Base-by-base conservation (phyloP, 1,140 invertebrate species). In the Papilio polytes region DNA sequence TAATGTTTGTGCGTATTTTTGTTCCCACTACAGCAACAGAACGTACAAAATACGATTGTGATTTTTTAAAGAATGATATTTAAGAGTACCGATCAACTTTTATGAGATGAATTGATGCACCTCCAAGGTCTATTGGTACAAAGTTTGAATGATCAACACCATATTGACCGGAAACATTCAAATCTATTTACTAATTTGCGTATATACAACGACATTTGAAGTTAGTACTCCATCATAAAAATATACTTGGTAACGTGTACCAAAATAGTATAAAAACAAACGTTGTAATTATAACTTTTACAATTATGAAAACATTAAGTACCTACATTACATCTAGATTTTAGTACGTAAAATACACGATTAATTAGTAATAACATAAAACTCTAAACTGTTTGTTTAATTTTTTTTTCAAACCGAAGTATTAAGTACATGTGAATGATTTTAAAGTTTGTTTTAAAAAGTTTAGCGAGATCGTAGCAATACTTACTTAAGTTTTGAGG, bases 401-500 rank as follows among this genome's bases (percentile, higher is more conserved):
- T 31, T 6, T 18, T 18, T 13, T 13, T 70, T 15, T 70, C 13
- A 15, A 20, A 20, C n/a, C 9, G 8, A 59, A 22, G n/a, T 59
- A 6, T 70, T 9, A 26, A 70, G 3, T 70, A 1, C 20, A 20
- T 51, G 18, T n/a, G 1, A 26, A 51, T 31, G n/a, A 51, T 76
- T 31, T 76, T 2, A 22, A 15, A 18, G 22, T 12, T 63, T 22
- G 53, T 66, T n/a, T 66, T 66, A 48, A 56, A 78, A 78, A 76
- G 36, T 78, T 78, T 78, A 46, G 56, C 46, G 12, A 63, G 53
- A 66, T 78, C 80, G 81, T 79, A 83, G 82, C 10, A 74, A 48
- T 83, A 91, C 90, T 91, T 82, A 91, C 91, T 86, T 89, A 87
- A 78, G 56, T 78, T 87, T 90, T 85, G 85, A 87, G 83, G 82